phyloP scores from a whole-genome alignment of 2,113 vertebrate genomes.

The Bagarius yarrelli region DNA sequence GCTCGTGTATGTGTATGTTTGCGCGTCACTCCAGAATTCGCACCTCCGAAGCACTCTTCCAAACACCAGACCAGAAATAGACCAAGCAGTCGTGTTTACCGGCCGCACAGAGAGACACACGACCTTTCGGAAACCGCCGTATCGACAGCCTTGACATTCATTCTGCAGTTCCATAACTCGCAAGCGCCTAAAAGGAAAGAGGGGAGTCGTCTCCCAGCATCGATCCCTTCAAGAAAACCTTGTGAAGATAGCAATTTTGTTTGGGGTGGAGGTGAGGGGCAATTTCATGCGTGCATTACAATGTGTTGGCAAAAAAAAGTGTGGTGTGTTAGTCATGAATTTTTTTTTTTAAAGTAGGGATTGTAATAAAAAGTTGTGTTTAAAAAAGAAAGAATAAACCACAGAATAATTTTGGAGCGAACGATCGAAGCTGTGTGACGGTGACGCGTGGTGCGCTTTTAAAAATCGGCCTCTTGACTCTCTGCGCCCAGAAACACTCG shows the following conservation, averaged over 20 bases:
- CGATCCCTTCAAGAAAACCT: constrained; percentile 8
- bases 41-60: constrained; percentile 25
- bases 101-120: constrained; percentile 5
- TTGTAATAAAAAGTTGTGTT: too few species aligned
- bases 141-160: constrained; percentile 25
- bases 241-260: neutral
- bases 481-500: constrained; percentile 55
- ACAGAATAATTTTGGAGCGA: neutral
- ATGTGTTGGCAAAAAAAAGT: constrained; percentile 12
- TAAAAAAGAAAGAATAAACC: neutral
- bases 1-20: neutral
- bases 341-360: neutral
- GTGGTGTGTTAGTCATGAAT: constrained; percentile 20
- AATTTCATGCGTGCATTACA: constrained; percentile 17
- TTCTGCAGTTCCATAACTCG: constrained; percentile 2
- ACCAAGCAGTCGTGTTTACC: constrained; percentile 4
- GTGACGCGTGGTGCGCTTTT: constrained; percentile 12
- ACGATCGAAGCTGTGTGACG: neutral
- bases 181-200: constrained; percentile 3
- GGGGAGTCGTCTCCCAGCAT: constrained; percentile 7
- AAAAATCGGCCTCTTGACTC: constrained; percentile 38
- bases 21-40: neutral
- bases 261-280: neutral
- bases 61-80: neutral
- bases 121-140: constrained; percentile 12